phyloP scores from a whole-genome alignment of 2,888 invertebrate species.

The Tipula helvola region DNA sequence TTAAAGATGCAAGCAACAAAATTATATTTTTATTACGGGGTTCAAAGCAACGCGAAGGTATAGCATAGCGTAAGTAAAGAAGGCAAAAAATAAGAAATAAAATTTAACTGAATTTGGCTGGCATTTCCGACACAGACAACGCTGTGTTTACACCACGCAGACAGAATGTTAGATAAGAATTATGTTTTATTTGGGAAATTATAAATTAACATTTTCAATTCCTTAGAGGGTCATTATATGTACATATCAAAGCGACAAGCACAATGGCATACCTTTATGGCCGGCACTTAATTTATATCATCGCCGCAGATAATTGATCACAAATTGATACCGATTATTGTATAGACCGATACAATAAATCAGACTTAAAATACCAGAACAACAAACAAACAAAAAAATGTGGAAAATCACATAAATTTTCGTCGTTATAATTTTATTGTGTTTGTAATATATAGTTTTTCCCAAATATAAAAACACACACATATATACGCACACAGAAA shows the following conservation, averaged over 20 bases:
- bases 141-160: background rate
- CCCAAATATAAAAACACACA: background rate
- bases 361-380: background rate
- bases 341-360: background rate
- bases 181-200: background rate
- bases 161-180: background rate
- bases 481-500: background rate
- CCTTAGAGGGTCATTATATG: background rate
- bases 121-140: background rate
- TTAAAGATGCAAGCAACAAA: background rate
- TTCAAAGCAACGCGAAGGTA: background rate
- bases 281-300: background rate
- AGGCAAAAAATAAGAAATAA: background rate
- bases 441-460: background rate
- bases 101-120: background rate
- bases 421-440: slow-evolving; percentile 4
- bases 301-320: background rate
- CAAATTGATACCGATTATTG: background rate
- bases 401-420: background rate
- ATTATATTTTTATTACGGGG: background rate
- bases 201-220: background rate
- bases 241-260: background rate
- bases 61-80: background rate
- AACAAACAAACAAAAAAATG: too few relatives aligned
- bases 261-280: background rate